Evolutionary conservation across 2,888 invertebrate species (phyloP), one percentile per base, ranked within the genome.

Genomic region (Perizoma flavofasciatum): DNA sequence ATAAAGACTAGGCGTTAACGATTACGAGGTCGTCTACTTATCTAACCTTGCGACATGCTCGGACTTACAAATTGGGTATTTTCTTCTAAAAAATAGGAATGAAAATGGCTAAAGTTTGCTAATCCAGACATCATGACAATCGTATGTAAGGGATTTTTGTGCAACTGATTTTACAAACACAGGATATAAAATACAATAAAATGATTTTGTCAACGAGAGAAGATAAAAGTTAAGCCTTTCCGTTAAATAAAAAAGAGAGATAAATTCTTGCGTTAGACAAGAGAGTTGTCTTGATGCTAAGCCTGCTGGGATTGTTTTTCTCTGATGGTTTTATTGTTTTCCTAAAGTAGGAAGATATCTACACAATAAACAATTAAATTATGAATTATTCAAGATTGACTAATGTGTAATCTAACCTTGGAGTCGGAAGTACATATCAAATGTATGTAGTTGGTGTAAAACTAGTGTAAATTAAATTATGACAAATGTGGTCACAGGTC

Each of bases 21-120:
- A 59, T 52, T 55, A 54, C 69, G 63, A 69, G 69, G 69, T 54
- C 67, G 41, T 45, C 69, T 9, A 63, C 61, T 65, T 65, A 59
- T 63, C 55, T 63, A 60, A 63, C 69, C 67, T 69, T 66, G 67
- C 57, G 37, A 45, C 22, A 50, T 61, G 44, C 48, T 46, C 61
- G 43, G 54, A 59, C 32, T 59, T 44, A 22, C 5, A 1, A 44
- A 44, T 11, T 44, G 22, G 8, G 6, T 44, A 5, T 46, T 44
- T 40, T 51, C 10, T 33, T 39, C 8, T 3, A 0, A 46, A 9
- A 22, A 22, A 22, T 22, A 22, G 22, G 22, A 22, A 22, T 22
- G 22, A 22, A 2, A 22, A 22, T 22, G 22, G 22, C 22, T 22
- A 2, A 22, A 22, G n/a, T 22, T 22, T 22, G 22, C 22, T 22